A percentile compares a stretch with the other conserved stretches of the same genome.
Evolutionary conservation across 2,113 vertebrate genomes (phyloP).

Genomic region (Colaptes auratus): DNA sequence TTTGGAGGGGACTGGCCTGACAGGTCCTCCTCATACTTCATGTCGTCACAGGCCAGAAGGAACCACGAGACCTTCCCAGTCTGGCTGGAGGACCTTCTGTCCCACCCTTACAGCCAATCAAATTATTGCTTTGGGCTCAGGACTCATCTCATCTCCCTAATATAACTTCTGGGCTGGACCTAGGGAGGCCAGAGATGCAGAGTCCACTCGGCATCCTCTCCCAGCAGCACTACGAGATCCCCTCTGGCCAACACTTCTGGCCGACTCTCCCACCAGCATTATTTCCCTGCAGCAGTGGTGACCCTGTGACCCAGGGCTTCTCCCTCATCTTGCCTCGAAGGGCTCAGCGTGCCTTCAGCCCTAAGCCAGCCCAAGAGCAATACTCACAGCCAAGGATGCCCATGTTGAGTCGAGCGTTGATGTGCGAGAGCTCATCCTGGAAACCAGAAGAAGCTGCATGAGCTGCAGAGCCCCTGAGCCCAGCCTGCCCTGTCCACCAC

Average conservation of each 20-base stretch:
- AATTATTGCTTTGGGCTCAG: not conserved
- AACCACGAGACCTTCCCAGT: not conserved
- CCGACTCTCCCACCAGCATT: not conserved
- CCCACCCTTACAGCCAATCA: not conserved
- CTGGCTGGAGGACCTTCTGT: not conserved
- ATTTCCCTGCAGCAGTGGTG: not conserved
- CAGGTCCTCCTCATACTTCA: not conserved
- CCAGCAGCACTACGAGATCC: not conserved
- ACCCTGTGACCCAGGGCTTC: not conserved
- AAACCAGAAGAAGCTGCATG: not conserved
- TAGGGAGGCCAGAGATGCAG: not conserved
- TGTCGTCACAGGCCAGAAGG: not conserved
- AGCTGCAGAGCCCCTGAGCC: not conserved
- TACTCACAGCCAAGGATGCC: slow-evolving; percentile 99
- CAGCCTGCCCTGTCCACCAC: not conserved
- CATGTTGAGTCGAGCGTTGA: slow-evolving; percentile 98
- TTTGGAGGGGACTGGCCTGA: not conserved
- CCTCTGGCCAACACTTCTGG: not conserved
- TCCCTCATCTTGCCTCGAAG: not conserved
- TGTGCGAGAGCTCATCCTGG: slow-evolving; percentile 96
- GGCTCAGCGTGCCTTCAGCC: not conserved
- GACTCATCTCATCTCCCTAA: not conserved
- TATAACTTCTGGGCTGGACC: not conserved
- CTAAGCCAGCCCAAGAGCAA: not conserved
- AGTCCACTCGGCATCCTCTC: not conserved